Conservation (phyloP, 1,140 invertebrate species). For the Latrodectus geometricus region DNA sequence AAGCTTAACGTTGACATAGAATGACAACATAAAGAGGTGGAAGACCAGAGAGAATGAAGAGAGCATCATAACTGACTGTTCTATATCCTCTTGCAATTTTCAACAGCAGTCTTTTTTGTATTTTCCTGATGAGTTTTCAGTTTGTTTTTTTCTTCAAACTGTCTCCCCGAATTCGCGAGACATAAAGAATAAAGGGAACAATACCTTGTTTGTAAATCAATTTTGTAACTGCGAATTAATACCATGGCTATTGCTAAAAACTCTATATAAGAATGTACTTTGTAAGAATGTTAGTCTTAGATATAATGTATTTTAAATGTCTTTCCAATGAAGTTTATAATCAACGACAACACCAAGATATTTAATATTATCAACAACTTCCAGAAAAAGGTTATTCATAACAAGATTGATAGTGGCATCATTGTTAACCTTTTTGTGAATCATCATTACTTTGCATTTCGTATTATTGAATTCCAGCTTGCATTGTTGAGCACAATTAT, state of each 20-base stretch:
- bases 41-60: neutral
- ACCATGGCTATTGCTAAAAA: neutral
- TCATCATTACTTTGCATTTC: too few relatives aligned
- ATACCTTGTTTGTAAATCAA: neutral
- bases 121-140: neutral
- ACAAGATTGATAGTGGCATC: neutral
- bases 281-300: neutral
- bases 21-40: neutral
- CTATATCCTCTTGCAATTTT: neutral
- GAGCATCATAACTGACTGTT: neutral
- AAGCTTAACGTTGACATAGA: neutral
- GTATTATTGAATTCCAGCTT: too few relatives aligned
- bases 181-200: neutral
- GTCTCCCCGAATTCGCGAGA: neutral
- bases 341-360: neutral
- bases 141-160: neutral
- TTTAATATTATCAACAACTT: neutral
- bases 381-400: neutral
- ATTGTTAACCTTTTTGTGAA: too few relatives aligned
- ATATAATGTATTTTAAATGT: neutral
- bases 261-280: neutral
- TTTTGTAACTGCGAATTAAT: neutral
- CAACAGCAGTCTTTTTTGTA: neutral
- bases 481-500: too few relatives aligned
- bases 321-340: neutral